Base-by-base conservation (phyloP, 2,797 vertebrate species). In the Typhlichthys subterraneus region DNA sequence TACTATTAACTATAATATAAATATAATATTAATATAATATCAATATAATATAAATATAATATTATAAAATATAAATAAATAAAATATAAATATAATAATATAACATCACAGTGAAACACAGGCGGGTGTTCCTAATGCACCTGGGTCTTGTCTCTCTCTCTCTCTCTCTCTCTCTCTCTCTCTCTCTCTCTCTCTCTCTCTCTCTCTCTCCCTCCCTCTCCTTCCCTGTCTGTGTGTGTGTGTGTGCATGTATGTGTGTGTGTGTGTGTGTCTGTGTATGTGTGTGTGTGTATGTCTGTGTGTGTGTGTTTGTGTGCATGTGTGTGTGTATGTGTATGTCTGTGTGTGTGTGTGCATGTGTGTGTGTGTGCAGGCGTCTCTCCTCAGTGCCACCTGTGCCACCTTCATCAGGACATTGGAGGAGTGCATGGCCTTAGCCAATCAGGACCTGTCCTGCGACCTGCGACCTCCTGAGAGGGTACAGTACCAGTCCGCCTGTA, bases 361-460 rank as follows among this genome's bases (percentile, higher is more conserved):
- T 48, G 1, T 51, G 12, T 84, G 19, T 1, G 87, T 91, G 19
- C 85, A 98, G 96, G 96, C 96, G 1, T 98, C 96, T 62, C 91
- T 99, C 71, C 94, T 99, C 83, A 97, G 96, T 83, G 97, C 97
- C 59, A 99, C 97, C 1, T 99, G 97, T 88, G 92, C 96, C 54
- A 99, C 97, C 0, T 99, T 98, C 89, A 96, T 99, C 89, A 95
- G 93, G 82, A 98, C 96, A 0, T 85, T 99, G 70, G 97, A 98
- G 88, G 97, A 99, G 85, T 99, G 97, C 82, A 97, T 98, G 94
- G 95, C 93, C 75, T 95, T 99, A 9, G 96, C 96, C 12, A 97
- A 96, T 87, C 92, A 95, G 85, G 98, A 93, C 88, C 91, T 99
- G 87, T 95, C 95, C 61, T 95, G 96, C 47, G 96, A 97, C 87